Evolutionary conservation across 2,113 vertebrate species (phyloP), one percentile per base, ranked within the genome.

Genomic region (Canis aureus): DNA sequence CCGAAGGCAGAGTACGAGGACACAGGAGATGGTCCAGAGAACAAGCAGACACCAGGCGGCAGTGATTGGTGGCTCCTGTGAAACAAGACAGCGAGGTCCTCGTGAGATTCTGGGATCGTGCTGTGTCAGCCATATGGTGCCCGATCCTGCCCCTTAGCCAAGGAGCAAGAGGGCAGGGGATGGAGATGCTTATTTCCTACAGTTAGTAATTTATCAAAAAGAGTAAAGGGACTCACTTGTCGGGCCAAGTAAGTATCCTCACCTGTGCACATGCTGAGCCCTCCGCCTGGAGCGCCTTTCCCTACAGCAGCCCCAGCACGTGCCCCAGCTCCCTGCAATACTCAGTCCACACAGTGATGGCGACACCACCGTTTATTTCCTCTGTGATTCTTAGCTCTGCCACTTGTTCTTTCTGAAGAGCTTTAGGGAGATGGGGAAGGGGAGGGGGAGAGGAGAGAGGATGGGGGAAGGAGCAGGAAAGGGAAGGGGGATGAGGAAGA

Each of bases 401-500:
- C 51, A 1, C 35, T 57, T 43, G 53, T 35, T 62, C 73, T 51
- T 64, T 89, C 87, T 49, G 62, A 91, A 57, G 35, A 23, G 88
- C 55, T 62, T 89, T 35, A 11, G 25, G 49, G n/a, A 80, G 32
- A 22, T 16, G 49, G 25, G 11, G 11, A 16, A 16, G 35, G 9
- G 5, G 8, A n/a, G 12, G 8, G 8, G 43, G 29, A n/a, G 27
- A 35, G 43, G 43, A 43, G 43, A 11, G 11, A 27, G 12, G 64
- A 5, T 43, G 43, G 12, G 29, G 67, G 25, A 5, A 22, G 53
- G 6, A 2, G 23, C 0, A 10, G 3, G 11, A 1, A 2, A 19
- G 35, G 51, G 11, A n/a, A 23, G 12, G 16, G 3, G 32, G 67
- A n/a, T 19, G 1, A 25, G 12, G 57, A 11, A 32, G 11, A 38